A percentile compares a stretch with the other conserved stretches of the same genome.
Evolutionary conservation across 2,888 invertebrate species (phyloP).

Genomic region (Drosophila subquinaria): DNA sequence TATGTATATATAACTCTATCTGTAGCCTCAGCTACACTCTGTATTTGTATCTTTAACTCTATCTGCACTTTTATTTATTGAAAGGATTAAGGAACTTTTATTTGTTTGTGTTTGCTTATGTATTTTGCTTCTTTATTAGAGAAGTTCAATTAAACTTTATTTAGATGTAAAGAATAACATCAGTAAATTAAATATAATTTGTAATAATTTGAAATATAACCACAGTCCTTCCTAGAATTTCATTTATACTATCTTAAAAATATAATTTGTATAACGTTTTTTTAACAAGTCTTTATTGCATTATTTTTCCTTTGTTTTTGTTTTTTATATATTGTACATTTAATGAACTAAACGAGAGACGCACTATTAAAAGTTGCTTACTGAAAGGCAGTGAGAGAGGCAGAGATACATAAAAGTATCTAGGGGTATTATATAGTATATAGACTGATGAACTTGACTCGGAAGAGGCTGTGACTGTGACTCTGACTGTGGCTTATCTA

Average conservation of each 20-base stretch:
- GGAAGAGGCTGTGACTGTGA: slow-evolving; percentile 13
- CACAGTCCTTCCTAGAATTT: no score
- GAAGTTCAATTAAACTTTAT: background rate
- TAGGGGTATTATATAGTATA: slow-evolving; percentile 3
- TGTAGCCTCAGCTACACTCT: slow-evolving; percentile 11
- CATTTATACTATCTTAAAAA: no score
- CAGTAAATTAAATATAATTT: no score
- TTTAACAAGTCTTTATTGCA: no score
- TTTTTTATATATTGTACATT: background rate
- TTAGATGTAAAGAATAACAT: background rate
- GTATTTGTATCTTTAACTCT: slow-evolving; percentile 22
- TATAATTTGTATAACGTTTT: background rate
- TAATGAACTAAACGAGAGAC: slow-evolving; percentile 7
- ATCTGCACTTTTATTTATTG: slow-evolving; percentile 35
- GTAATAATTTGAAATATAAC: no score
- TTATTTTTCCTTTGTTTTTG: no score
- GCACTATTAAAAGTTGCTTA: slow-evolving; percentile 20
- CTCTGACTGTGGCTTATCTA: slow-evolving; percentile 23
- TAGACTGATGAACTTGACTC: slow-evolving; percentile 2
- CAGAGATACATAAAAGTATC: background rate
- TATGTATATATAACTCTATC: slow-evolving; percentile 10
- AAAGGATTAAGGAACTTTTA: slow-evolving; percentile 17
- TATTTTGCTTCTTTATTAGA: background rate
- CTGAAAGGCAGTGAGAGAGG: background rate
- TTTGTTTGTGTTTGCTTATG: background rate